A percentile compares a stretch with the other conserved stretches of the same genome.
These are phyloP conservation scores for Equus przewalskii DNA, from an alignment of 2,113 vertebrate genomes.

Conservation along the genomic window DNA sequence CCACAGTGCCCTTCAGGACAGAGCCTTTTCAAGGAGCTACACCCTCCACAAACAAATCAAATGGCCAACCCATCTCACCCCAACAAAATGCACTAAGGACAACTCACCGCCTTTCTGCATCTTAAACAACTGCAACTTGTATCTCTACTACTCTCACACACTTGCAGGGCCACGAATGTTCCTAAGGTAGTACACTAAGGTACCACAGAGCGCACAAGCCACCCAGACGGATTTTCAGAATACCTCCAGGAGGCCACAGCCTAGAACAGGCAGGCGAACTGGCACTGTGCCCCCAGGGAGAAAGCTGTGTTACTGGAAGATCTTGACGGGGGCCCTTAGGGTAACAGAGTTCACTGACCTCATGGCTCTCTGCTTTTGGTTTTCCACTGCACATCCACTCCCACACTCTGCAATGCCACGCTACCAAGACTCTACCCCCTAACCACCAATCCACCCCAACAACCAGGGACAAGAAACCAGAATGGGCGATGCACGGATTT, in stretches of 20 bases:
- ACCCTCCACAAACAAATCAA: not conserved
- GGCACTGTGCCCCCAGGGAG: not conserved
- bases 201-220: not conserved
- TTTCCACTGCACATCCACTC: not conserved
- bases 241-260: not conserved
- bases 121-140: not conserved
- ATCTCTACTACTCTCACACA: not conserved
- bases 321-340: not conserved
- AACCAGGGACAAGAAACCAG: not conserved
- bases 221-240: too few species aligned
- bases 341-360: not conserved
- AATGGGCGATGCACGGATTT: too few species aligned
- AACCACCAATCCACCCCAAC: not conserved
- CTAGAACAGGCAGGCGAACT: not conserved
- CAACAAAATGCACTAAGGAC: not conserved
- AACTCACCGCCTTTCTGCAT: not conserved
- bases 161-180: not conserved
- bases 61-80: not conserved
- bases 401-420: rapidly evolving
- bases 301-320: not conserved
- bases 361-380: not conserved
- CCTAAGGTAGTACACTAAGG: not conserved
- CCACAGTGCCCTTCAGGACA: rapidly evolving
- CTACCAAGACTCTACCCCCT: not conserved
- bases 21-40: not conserved